Evolutionary conservation across 2,113 vertebrate genomes (phyloP), one percentile per base, ranked within the genome.

Genomic region (Siphamia tubifer): DNA sequence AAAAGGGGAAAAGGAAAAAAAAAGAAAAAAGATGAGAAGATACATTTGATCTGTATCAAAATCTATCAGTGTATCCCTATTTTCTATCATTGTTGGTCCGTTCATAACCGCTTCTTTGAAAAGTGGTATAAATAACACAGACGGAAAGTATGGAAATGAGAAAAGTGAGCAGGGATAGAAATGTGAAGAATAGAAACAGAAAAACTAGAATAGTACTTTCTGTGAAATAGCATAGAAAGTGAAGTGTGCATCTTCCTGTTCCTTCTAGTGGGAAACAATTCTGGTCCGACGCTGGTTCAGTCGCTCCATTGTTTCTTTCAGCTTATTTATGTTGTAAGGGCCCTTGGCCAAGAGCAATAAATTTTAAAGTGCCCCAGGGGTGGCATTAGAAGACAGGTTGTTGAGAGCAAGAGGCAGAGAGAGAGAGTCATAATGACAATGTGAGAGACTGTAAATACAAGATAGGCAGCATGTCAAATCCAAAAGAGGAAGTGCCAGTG

Each of bases 281-380:
- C 78, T 73, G 84, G 35, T 76, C 63, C 43, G 80, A 81, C 71
- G 81, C 72, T 82, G 64, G 65, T 67, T 87, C 71, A 73, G 72
- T 21, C 61, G 15, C 24, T 27, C 81, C 81, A 88, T 90, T 88
- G 86, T 87, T 90, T 85, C 79, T 49, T 66, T 52, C 32, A 0
- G 78, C 54, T 88, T 88, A 87, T 90, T 88, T 85, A 88, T 90
- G 81, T 64, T 81, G 51, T 52, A 1, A 61, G 74, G 81, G 84
- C 72, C 56, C 40, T 65, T 6, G 28, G 76, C 86, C 88, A 90
- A 88, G 69, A 74, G 76, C 82, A 84, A 90, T 90, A 87, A 73
- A 87, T 88, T 81, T 67, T 77, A 79, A 88, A 81, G 43, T 81
- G 81, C 77, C 84, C 84, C 82, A 65, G 57, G 84, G 84, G 84